Percentiles rank a stretch among this genome's conserved stretches.
Evolutionary conservation across 2,113 vertebrate species (phyloP).

Genomic region (Oophaga pumilio): DNA sequence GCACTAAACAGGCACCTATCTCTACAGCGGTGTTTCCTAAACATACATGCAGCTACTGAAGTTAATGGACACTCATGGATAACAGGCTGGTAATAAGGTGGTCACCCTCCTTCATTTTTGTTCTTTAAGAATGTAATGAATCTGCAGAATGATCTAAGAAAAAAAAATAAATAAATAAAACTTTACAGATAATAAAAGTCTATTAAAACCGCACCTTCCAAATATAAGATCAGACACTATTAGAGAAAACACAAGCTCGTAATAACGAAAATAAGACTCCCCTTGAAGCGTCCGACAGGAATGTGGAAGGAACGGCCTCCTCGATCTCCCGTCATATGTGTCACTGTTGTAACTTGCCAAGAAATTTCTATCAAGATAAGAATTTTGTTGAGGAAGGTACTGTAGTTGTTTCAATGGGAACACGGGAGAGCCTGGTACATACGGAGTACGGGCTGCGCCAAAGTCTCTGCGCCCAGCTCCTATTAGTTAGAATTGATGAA

Average conservation of each 20-base stretch:
- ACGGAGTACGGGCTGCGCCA: background rate
- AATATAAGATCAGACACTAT: background rate
- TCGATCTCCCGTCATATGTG: background rate
- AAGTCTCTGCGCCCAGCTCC: no score
- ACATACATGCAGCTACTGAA: no score
- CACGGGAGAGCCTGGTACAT: background rate
- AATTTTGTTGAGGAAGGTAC: conserved; percentile 14
- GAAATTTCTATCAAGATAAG: conserved; percentile 44
- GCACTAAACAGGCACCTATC: no score
- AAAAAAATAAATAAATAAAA: background rate
- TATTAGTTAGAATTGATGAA: no score
- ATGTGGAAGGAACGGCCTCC: conserved; percentile 9
- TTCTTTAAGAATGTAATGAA: no score
- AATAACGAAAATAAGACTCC: background rate
- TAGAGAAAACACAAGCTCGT: no score
- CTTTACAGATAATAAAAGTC: background rate
- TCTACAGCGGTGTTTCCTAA: no score
- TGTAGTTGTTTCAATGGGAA: no score
- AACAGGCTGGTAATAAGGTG: no score
- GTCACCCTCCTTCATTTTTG: no score
- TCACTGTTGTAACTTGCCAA: conserved; percentile 46
- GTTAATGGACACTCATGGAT: no score
- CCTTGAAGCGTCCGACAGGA: background rate
- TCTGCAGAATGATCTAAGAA: background rate
- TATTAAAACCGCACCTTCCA: background rate